These are phyloP conservation scores for Drosophila novamexicana DNA, from an alignment of 1,140 invertebrate genomes.

Conservation along the genomic window DNA sequence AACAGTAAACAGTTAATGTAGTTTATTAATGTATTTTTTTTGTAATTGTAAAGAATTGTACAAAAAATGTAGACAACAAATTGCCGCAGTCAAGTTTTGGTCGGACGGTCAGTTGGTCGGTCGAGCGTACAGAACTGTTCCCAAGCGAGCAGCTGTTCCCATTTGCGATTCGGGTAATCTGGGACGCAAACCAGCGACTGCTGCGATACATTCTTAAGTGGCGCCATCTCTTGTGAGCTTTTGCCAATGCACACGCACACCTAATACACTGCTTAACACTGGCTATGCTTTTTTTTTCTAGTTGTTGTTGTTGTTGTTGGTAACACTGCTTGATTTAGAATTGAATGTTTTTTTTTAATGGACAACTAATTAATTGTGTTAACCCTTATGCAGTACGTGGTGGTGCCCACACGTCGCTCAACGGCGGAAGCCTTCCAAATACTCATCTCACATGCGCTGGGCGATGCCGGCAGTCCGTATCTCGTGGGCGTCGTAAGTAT, in stretches of 20 bases:
- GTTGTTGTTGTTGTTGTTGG: conserved; percentile 33
- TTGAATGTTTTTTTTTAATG: not conserved
- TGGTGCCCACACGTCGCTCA: conserved; percentile 94
- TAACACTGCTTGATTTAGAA: conserved; percentile 47
- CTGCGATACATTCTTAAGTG: conserved; percentile 87
- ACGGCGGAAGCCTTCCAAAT: conserved; percentile 98
- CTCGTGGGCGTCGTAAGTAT: conserved; percentile 93
- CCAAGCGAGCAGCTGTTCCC: conserved; percentile 91
- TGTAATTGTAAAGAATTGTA: conserved; percentile 19
- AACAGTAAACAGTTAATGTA: conserved; percentile 78
- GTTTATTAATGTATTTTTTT: not conserved
- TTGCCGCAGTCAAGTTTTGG: conserved; percentile 39
- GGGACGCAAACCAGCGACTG: conserved; percentile 78
- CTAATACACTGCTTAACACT: conserved; percentile 23
- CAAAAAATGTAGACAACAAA: conserved; percentile 37
- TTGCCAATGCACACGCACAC: not conserved
- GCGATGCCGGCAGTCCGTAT: conserved; percentile 97
- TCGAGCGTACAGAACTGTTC: conserved; percentile 42
- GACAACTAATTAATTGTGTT: not conserved
- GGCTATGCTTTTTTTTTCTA: conserved; percentile 24
- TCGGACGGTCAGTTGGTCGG: conserved; percentile 14
- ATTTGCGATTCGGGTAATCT: conserved; percentile 92
- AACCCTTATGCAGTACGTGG: conserved; percentile 90
- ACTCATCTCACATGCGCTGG: conserved; percentile 95
- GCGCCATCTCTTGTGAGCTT: conserved; percentile 61